These are phyloP conservation scores for Cheilosia variabilis DNA, from an alignment of 2,888 invertebrate species.

Conservation along the genomic window DNA sequence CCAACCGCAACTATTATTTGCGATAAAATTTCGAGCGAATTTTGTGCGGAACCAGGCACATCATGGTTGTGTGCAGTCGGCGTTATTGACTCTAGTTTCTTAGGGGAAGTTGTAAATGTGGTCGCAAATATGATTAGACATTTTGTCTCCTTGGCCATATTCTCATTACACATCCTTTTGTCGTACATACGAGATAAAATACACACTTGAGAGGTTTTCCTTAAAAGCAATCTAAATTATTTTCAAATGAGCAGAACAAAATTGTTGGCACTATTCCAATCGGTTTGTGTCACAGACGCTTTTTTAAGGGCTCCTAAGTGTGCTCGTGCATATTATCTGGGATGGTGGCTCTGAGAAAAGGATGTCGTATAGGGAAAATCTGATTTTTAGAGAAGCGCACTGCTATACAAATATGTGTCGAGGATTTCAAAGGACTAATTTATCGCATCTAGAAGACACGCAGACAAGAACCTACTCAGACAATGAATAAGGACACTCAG, in stretches of 20 bases:
- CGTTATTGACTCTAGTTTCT: constrained; percentile 1
- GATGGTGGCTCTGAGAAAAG: constrained; percentile 20
- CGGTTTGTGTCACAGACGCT: constrained; percentile 35
- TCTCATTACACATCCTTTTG: constrained; percentile 50
- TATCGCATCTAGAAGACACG: constrained; percentile 45
- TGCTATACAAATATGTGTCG: constrained; percentile 39
- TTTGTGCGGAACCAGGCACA: not conserved
- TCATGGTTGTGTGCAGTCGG: not conserved
- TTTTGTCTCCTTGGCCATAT: constrained; percentile 56
- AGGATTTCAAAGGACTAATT: constrained; percentile 55
- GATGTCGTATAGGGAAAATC: constrained; percentile 19
- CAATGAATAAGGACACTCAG: constrained; percentile 42
- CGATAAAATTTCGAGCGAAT: not conserved
- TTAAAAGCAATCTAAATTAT: constrained; percentile 69
- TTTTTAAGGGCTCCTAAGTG: constrained; percentile 30
- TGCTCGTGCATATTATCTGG: constrained; percentile 23
- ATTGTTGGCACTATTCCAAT: constrained; percentile 66
- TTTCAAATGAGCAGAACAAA: constrained; percentile 62
- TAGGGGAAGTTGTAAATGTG: constrained; percentile 15
- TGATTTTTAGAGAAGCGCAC: not conserved
- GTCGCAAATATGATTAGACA: constrained; percentile 66
- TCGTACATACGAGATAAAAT: constrained; percentile 38
- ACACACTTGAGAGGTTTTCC: constrained; percentile 60
- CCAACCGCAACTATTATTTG: not conserved
- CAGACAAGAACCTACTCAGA: constrained; percentile 59